These are phyloP conservation scores for Thaumetopoea pityocampa DNA, from an alignment of 1,140 invertebrate species.

Conservation along the genomic window DNA sequence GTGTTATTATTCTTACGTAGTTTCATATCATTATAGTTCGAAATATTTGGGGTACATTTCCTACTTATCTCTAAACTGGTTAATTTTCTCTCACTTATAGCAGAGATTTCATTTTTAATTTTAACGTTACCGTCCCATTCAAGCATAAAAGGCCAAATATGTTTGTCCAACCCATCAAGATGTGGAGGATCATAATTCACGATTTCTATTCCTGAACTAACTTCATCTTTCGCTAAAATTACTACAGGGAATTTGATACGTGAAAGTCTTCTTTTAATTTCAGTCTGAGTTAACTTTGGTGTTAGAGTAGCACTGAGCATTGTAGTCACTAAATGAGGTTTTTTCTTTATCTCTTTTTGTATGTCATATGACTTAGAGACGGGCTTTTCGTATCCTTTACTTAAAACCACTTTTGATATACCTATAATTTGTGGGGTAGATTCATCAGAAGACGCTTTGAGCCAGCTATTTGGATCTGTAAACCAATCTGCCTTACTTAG, in stretches of 20 bases:
- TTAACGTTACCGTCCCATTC: constrained; percentile 26
- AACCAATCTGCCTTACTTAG: too few relatives aligned
- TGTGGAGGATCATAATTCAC: constrained; percentile 34
- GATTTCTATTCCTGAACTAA: constrained; percentile 36
- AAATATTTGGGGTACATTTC: too few relatives aligned
- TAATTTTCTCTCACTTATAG: too few relatives aligned
- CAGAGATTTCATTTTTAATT: neutral
- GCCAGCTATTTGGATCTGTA: neutral
- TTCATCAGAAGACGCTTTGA: constrained; percentile 13
- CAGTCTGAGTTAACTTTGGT: constrained; percentile 41
- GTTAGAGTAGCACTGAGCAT: constrained; percentile 21
- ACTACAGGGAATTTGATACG: constrained; percentile 46
- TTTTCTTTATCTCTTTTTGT: constrained; percentile 27
- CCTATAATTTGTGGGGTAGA: constrained; percentile 24
- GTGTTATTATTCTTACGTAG: constrained; percentile 4
- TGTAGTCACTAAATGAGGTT: constrained; percentile 25
- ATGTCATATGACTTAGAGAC: constrained; percentile 6
- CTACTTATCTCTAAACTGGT: too few relatives aligned
- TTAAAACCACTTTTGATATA: constrained; percentile 39
- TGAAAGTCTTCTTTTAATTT: constrained; percentile 42
- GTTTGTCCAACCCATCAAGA: constrained; percentile 44
- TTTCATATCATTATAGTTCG: constrained; percentile 5
- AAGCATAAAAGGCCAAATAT: constrained; percentile 57
- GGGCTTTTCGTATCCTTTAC: constrained; percentile 27
- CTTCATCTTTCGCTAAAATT: constrained; percentile 46